Base-by-base conservation (phyloP, 2,797 vertebrate genomes). In the Rhinophrynus dorsalis region DNA sequence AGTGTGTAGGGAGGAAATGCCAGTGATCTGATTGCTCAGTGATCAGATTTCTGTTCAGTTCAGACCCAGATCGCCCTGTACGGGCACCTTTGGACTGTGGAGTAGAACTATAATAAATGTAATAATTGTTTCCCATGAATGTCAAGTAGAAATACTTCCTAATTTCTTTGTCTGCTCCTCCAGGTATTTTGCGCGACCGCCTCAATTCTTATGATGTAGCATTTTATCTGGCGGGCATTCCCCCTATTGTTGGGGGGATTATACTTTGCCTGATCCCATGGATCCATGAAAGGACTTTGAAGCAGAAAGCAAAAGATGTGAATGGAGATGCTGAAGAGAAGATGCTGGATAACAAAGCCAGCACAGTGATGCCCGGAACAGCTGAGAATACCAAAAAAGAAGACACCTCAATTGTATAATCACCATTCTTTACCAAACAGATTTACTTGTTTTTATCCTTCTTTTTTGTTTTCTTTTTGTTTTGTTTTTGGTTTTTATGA, bases 201-300 rank as follows among this genome's bases (percentile, higher is more conserved):
- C 88, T 96, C 1, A 88, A 86, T 2, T 89, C 64, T 78, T 99
- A 99, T 0, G 75, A 98, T 0, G 75, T 92, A 68, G 94, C 96
- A 0, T 98, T 99, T 83, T 98, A 97, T 85, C 86, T 99, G 75
- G 96, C 97, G 0, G 97, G 97, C 0, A 84, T 98, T 60, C 96
- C 97, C 1, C 96, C 97, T 0, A 81, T 99, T 33, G 50, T 99
- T 1, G 97, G 97, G 0, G 96, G 95, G n/a, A 78, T 85, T 1
- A 58, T 98, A 57, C 82, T 99, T 10, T 98, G 94, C 45, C 78
- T 91, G 47, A 95, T 99, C 44, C 97, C 97, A 1, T 98, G 95
- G 95, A 87, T 96, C 67, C 95, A 96, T 1, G 85, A 82, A 64
- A 83, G 83, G 48, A 83, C 82, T 73, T 91, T 85, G 63, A 74